Conservation (phyloP, 1,140 invertebrate genomes). For the Drosophila kurseongensis region DNA sequence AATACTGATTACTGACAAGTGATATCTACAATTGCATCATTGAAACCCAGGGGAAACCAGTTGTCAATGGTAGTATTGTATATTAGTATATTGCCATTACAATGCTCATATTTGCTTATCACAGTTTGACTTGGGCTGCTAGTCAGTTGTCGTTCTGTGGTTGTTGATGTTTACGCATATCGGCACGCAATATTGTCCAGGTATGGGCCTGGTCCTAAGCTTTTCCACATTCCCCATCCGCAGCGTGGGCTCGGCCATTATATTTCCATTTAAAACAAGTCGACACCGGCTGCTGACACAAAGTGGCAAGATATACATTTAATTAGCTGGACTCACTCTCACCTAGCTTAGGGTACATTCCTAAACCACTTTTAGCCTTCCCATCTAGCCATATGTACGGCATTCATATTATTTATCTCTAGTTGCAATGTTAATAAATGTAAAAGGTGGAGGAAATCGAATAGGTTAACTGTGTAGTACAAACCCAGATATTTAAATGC, state of each 20-base stretch:
- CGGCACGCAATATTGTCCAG: constrained; percentile 48
- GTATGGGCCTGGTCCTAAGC: background rate
- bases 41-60: background rate
- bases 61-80: constrained; percentile 15
- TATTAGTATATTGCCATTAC: background rate
- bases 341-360: constrained; percentile 11
- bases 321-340: constrained; percentile 33
- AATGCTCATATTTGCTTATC: constrained; percentile 21
- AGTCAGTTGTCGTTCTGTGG: constrained; percentile 11
- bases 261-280: constrained; percentile 46
- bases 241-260: constrained; percentile 36
- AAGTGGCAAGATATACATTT: constrained; percentile 14
- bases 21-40: background rate
- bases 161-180: constrained; percentile 47
- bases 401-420: constrained; percentile 32
- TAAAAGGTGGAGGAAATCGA: background rate
- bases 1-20: background rate
- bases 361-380: constrained; percentile 27
- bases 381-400: background rate
- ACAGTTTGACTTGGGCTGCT: constrained; percentile 3
- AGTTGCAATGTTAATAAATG: constrained; percentile 13
- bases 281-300: constrained; percentile 1
- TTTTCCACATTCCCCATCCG: constrained; percentile 14
- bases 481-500: constrained; percentile 1
- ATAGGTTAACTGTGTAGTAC: background rate